A percentile compares a stretch with the other conserved stretches of the same genome.
These are phyloP conservation scores for Sander vitreus DNA, from an alignment of 2,113 vertebrate species.

Conservation along the genomic window DNA sequence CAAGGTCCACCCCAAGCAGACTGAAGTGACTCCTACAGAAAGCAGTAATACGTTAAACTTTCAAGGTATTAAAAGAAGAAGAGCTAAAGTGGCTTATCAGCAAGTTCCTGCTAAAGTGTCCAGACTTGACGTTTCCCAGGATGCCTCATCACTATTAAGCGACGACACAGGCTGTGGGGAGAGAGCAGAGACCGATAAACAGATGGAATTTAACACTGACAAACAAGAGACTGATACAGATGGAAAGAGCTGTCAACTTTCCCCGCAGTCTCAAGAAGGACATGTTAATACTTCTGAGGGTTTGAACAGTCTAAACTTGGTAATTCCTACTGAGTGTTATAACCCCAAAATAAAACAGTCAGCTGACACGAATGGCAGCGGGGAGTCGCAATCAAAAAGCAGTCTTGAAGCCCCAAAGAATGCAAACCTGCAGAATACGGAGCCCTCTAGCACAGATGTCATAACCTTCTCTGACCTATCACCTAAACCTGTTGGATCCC, in stretches of 20 bases:
- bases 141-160: background rate
- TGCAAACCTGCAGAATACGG: background rate
- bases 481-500: background rate
- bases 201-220: constrained; percentile 8
- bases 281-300: constrained; percentile 1
- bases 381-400: constrained; percentile 22
- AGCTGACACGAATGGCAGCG: background rate
- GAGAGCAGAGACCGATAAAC: constrained; percentile 28
- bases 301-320: background rate
- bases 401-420: background rate
- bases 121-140: constrained; percentile 47
- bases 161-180: background rate
- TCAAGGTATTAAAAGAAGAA: constrained; percentile 42
- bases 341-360: background rate
- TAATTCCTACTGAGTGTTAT: background rate
- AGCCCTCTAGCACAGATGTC: background rate
- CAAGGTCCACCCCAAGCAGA: constrained; percentile 2
- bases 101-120: constrained; percentile 54
- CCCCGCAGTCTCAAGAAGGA: background rate
- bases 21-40: background rate
- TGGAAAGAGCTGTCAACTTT: background rate
- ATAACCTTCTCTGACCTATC: constrained; percentile 5
- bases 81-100: constrained; percentile 33
- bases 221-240: constrained; percentile 2
- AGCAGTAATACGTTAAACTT: background rate